Percentiles rank a stretch among this genome's conserved stretches.
Evolutionary conservation across 2,797 vertebrate genomes (phyloP).

Genomic region (Merluccius polli): DNA sequence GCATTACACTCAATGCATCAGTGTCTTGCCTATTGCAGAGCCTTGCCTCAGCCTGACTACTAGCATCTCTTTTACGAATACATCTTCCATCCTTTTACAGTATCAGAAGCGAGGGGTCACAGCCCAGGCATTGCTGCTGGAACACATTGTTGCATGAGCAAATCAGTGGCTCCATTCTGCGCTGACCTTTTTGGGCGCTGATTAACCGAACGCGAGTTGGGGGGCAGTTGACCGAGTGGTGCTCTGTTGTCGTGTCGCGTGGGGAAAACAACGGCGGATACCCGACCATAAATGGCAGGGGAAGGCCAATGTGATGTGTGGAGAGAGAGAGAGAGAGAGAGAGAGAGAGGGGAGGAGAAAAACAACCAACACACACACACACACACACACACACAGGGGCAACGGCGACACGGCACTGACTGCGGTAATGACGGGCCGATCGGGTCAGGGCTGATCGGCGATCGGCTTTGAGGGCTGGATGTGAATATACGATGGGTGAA

Average conservation of each 20-base stretch:
- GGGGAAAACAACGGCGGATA: not conserved
- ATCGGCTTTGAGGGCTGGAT: not conserved
- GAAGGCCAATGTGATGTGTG: not conserved
- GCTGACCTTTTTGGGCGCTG: not conserved
- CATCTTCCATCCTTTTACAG: not conserved
- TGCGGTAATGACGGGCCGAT: not conserved
- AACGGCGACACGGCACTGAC: not conserved
- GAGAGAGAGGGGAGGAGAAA: not conserved
- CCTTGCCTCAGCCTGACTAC: not conserved
- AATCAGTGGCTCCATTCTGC: not conserved
- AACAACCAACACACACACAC: not conserved
- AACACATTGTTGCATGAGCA: not conserved
- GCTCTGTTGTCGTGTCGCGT: not conserved
- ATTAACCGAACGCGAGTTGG: conserved; percentile 16
- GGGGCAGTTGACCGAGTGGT: conserved; percentile 10
- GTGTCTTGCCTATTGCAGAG: not conserved
- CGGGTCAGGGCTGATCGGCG: not conserved
- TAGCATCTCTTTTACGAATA: not conserved
- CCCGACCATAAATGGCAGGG: not conserved
- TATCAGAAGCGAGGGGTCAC: not conserved
- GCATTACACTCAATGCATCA: not conserved
- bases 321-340: not conserved
- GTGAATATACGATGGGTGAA: not conserved
- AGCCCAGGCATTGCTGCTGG: not conserved
- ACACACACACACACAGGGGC: not conserved